Percentiles rank a stretch among this genome's conserved stretches.
These are phyloP conservation scores for Staurois parvus DNA, from an alignment of 2,797 vertebrate genomes.

Conservation along the genomic window DNA sequence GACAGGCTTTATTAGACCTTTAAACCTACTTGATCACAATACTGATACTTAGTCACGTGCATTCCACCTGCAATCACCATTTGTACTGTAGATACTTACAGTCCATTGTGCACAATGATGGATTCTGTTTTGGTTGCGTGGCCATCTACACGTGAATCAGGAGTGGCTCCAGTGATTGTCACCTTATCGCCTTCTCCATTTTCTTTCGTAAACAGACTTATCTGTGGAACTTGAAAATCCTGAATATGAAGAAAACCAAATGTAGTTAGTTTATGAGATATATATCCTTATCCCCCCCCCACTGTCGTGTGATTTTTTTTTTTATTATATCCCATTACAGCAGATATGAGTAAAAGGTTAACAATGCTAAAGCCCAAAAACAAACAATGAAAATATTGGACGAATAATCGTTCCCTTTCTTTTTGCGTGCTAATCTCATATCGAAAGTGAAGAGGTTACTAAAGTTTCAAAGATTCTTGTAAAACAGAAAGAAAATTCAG, in stretches of 20 bases:
- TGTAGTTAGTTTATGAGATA: neutral
- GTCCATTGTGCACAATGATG: slow-evolving; percentile 87
- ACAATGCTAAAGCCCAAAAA: too few species aligned
- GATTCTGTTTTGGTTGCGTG: slow-evolving; percentile 86
- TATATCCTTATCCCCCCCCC: neutral
- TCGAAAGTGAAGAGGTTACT: too few species aligned
- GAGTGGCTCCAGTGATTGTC: slow-evolving; percentile 81
- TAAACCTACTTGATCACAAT: too few species aligned
- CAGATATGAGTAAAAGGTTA: too few species aligned
- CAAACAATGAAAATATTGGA: too few species aligned
- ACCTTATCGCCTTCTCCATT: slow-evolving; percentile 86
- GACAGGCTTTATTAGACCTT: too few species aligned
- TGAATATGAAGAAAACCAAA: slow-evolving; percentile 61
- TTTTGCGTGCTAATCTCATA: too few species aligned
- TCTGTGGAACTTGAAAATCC: slow-evolving; percentile 89
- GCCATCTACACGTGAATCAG: slow-evolving; percentile 81
- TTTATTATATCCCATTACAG: too few species aligned
- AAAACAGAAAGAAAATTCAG: too few species aligned
- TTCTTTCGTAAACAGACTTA: slow-evolving; percentile 87
- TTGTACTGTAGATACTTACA: slow-evolving; percentile 80
- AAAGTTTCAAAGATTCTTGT: too few species aligned
- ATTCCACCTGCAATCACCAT: neutral
- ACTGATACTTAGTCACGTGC: too few species aligned
- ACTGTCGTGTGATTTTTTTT: neutral
- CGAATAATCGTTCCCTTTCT: too few species aligned